Evolutionary conservation across 2,888 invertebrate species (phyloP), one percentile per base, ranked within the genome.

Genomic region (Leuctra nigra): DNA sequence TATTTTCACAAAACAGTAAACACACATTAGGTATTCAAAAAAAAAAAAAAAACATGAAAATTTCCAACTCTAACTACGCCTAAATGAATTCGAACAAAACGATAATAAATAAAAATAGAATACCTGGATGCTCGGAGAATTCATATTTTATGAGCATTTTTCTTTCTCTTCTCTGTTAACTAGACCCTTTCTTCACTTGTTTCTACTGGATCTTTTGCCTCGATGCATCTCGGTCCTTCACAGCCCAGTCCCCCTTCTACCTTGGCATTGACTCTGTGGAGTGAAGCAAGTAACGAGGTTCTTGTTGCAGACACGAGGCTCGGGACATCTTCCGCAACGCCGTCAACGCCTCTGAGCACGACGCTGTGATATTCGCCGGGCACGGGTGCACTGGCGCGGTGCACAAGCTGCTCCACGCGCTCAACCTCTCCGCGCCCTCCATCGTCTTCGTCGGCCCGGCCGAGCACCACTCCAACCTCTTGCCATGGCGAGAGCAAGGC

Each of bases 401-500:
- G 60, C 82, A 86, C 64, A 83, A 89, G 68, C 78, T 92, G 62
- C 81, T 90, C 53, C 78, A 84, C 63, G 84, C 84, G 18, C 73
- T 91, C 63, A 75, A 83, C 63, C 78, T 89, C 41, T 72, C 75
- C 54, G 75, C 76, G 53, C 78, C 81, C 22, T 80, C 83, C 55
- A 75, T 84, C 16, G 82, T 91, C 23, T 87, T 91, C 69, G 86
- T 88, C 41, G 89, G 91, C n/a, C 82, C 85, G 4, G 83, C 79
- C 68, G 87, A 87, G 68, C 86, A 87, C 67, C 83, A 85, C 68
- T 83, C 84, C 56, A 86, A 84, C 70, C 75, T 93, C 41, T 77
- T 85, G 55, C 87, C 92, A 22, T 94, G 92, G 93, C 79, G 84
- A 63, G 90, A 91, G 68, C 77, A 80, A 55, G 85, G 84, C 24